Evolutionary conservation across 2,113 vertebrate species (phyloP).

Genomic region (Eclectus roratus): DNA sequence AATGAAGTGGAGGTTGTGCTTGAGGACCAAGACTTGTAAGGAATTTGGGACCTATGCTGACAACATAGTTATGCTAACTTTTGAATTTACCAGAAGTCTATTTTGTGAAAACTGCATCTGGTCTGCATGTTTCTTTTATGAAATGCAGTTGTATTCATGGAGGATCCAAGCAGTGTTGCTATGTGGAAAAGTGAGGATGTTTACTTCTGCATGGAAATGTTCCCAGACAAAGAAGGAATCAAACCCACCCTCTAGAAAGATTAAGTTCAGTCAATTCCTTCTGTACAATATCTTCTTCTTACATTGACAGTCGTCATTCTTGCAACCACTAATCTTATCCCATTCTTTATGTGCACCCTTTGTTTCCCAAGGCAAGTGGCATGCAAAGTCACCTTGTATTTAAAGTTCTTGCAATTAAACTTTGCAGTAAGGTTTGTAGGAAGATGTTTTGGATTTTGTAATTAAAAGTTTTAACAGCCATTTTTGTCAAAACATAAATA

Average conservation of each 20-base stretch:
- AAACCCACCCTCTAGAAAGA: neutral
- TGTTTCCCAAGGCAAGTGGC: neutral
- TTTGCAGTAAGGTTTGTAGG: neutral
- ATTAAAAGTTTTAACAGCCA: neutral
- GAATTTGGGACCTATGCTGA: neutral
- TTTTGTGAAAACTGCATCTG: neutral
- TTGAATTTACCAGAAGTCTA: neutral
- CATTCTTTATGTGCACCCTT: neutral
- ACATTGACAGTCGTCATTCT: neutral
- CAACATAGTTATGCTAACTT: neutral
- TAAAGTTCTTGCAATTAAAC: neutral
- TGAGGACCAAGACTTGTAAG: neutral
- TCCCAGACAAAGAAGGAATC: neutral
- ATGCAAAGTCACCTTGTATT: neutral
- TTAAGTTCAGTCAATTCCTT: neutral
- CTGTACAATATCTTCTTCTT: neutral
- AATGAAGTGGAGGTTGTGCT: neutral
- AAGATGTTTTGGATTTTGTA: neutral
- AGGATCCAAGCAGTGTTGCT: neutral
- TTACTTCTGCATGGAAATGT: neutral
- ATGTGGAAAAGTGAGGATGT: neutral
- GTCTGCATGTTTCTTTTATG: neutral
- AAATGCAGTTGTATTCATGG: neutral
- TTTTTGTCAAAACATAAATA: neutral
- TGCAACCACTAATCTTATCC: neutral